These are phyloP conservation scores for Idaea aversata DNA, from an alignment of 2,888 invertebrate genomes.

Conservation along the genomic window DNA sequence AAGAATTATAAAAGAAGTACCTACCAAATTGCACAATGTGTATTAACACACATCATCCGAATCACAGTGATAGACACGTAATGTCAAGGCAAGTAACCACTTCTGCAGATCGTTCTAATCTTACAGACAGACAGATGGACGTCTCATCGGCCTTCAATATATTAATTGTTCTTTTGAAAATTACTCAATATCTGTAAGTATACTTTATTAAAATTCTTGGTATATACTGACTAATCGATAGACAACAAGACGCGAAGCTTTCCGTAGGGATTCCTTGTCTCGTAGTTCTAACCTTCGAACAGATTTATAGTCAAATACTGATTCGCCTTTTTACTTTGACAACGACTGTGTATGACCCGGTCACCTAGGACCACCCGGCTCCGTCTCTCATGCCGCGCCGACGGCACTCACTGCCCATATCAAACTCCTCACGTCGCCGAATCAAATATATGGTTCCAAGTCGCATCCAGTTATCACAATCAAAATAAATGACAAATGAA, in stretches of 20 bases:
- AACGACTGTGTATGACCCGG: background rate
- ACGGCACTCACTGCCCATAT: slow-evolving; percentile 8
- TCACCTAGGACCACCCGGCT: slow-evolving; percentile 11
- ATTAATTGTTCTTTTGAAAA: background rate
- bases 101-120: background rate
- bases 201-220: background rate
- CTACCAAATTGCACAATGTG: background rate
- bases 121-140: slow-evolving; percentile 10
- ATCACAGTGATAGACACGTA: slow-evolving; percentile 26
- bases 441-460: slow-evolving; percentile 46
- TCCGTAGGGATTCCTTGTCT: too few relatives aligned
- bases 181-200: background rate
- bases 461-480: slow-evolving; percentile 71
- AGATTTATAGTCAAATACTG: too few relatives aligned
- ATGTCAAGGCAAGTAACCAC: slow-evolving; percentile 26
- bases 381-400: slow-evolving; percentile 19
- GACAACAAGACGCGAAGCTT: too few relatives aligned
- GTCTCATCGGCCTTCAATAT: background rate
- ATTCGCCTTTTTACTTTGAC: too few relatives aligned
- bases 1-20: background rate
- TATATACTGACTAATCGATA: background rate
- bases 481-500: slow-evolving; percentile 82
- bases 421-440: slow-evolving; percentile 31
- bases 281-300: too few relatives aligned
- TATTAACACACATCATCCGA: slow-evolving; percentile 2